Evolutionary conservation across 2,113 vertebrate species (phyloP).

Genomic region (Labeo catla): DNA sequence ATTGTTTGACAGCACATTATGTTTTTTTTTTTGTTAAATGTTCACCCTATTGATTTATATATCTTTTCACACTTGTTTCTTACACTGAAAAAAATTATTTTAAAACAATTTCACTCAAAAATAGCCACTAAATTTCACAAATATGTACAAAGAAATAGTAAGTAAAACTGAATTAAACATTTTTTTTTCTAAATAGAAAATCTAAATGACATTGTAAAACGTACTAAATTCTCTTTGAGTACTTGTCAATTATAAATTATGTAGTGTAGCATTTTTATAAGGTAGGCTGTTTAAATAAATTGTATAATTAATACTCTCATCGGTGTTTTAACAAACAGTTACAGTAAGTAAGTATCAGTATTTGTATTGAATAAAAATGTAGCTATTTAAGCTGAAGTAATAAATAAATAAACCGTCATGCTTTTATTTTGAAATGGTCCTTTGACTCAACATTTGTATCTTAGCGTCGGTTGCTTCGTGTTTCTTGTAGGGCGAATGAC

Average conservation of each 20-base stretch:
- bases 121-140: too few species aligned
- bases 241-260: not conserved
- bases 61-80: too few species aligned
- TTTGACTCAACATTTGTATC: not conserved
- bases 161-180: too few species aligned
- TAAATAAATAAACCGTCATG: not conserved
- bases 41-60: too few species aligned
- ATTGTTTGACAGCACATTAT: too few species aligned
- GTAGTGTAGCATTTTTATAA: not conserved
- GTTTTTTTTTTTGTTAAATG: too few species aligned
- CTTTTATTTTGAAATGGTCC: slow-evolving; percentile 9
- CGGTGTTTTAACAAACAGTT: not conserved
- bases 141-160: too few species aligned
- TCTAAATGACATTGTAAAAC: too few species aligned
- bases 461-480: not conserved
- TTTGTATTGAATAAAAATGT: not conserved
- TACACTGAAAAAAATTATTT: too few species aligned
- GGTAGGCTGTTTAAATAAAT: not conserved
- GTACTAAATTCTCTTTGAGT: not conserved
- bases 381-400: not conserved
- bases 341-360: not conserved
- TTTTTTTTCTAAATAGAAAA: too few species aligned
- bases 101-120: too few species aligned
- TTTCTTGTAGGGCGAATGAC: not conserved
- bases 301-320: not conserved